Base-by-base conservation (phyloP, 1,140 invertebrate genomes). In the Pinna nobilis region DNA sequence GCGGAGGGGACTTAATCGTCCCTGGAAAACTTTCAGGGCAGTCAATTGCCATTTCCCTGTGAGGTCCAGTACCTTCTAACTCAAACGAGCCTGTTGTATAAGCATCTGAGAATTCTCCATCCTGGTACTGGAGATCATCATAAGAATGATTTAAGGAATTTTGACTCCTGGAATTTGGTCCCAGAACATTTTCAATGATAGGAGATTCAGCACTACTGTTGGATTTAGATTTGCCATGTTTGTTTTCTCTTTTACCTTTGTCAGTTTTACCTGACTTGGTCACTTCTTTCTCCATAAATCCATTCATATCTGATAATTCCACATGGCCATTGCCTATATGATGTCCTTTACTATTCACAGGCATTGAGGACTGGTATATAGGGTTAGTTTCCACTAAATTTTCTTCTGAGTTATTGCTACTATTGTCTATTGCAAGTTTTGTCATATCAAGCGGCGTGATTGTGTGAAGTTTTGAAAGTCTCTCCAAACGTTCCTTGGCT, bases 381-480 rank as follows among this genome's bases (percentile, higher is more conserved):
- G 47, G 61, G 55, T 63, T 71, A 50, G 53, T 73, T 20, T 70
- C 61, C 11, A 60, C 65, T 33, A 37, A 47, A 35, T 44, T 76
- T 53, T 50, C 70, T 15, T 55, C 20, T 57, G 74, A 60, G 72
- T 69, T 41, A 44, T 55, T 67, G 39, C 30, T 50, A 55, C 81
- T 91, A 96, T 50, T 94, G 93, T 96, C 94, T 88, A 95, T 92
- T 84, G 95, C 95, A 74, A 97, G 92, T 91, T 97, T 95, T 82
- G 95, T 95, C 93, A 98, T 98, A 91, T 98, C 96, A 84, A 97
- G 94, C 69, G 96, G 96, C 73, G 95, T 95, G 90, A 98, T 95
- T 77, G 94, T 93, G 89, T 96, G 95, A 88, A 97, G 93, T 70
- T 95, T 94, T 55, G 96, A 95, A 79, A 98, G 92, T 82, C 94